Evolutionary conservation across 2,888 invertebrate genomes (phyloP), one percentile per base, ranked within the genome.

Genomic region (Encarsia formosa): DNA sequence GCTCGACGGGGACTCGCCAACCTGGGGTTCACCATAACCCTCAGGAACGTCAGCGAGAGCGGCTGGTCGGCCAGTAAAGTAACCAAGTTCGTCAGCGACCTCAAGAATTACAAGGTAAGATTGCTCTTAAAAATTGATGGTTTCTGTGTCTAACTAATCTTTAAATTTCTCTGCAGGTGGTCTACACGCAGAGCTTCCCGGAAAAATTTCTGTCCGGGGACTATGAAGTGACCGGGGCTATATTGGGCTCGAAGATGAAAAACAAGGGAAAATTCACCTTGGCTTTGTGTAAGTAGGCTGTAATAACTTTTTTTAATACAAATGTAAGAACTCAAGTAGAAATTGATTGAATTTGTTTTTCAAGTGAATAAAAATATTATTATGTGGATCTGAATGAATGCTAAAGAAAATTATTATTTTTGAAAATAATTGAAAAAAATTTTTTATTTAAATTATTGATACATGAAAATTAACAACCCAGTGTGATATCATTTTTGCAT

Each of bases 101-200:
- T 74, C 31, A 60, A 63, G 3, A 67, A 70, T 49, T 56, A 70
- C 51, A 73, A 70, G 67, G 74, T 73, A 59, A 54, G 34, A 11
- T 18, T 22, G 1, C 37, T 39, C 19, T 50, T 46, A n/a, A 15
- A 9, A 49, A 31, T 11, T 22, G 9, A 31, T 38, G n/a, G 5
- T 20, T 32, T 34, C 22, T 42, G n/a, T 42, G 37, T 40, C 19
- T 49, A 47, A 41, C 42, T n/a, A n/a, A n/a, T n/a, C n/a, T n/a
- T n/a, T 26, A 29, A 13, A 29, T 29, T 29, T 29, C 29, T 34
- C 58, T 60, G 49, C 53, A 74, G 73, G 66, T 91, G 3, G 80
- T 86, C 51, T 88, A 88, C 65, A 84, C 88, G 0, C 91, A 91
- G 72, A 86, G 85, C 69, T 91, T 91, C 69, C 90, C 90, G 0